Evolutionary conservation across 2,113 vertebrate species (phyloP).

Genomic region (Hucho hucho): DNA sequence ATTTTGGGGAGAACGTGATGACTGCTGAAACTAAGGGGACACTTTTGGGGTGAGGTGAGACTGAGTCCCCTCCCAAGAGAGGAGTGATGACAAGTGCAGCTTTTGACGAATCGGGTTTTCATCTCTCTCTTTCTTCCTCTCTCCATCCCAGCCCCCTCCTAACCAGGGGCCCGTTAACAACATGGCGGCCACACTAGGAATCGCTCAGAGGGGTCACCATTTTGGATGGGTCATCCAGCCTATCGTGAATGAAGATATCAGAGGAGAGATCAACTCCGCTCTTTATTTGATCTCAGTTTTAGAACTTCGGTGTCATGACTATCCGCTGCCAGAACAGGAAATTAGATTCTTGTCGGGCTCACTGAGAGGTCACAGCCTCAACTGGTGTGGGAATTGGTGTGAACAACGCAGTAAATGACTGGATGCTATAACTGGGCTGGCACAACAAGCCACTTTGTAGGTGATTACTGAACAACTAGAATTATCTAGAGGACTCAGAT

Average conservation of each 20-base stretch:
- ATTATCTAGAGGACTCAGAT: not conserved
- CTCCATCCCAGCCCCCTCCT: not conserved
- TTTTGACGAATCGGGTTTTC: too few relatives aligned
- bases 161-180: not conserved
- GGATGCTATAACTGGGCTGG: not conserved
- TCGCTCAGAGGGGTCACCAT: not conserved
- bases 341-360: not conserved
- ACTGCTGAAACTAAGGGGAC: too few relatives aligned
- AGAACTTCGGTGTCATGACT: not conserved
- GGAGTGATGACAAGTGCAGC: too few relatives aligned
- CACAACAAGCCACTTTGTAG: too few relatives aligned
- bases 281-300: too few relatives aligned
- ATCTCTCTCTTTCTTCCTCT: not conserved
- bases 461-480: too few relatives aligned
- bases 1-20: too few relatives aligned
- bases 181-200: not conserved
- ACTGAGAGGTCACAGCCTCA: not conserved
- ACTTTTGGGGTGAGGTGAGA: too few relatives aligned
- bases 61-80: too few relatives aligned
- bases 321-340: conserved; percentile 3
- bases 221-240: too few relatives aligned
- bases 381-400: not conserved
- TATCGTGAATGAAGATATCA: too few relatives aligned
- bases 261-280: too few relatives aligned
- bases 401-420: not conserved